Conservation (phyloP, 2,888 invertebrate species). For the Microplitis manilae region DNA sequence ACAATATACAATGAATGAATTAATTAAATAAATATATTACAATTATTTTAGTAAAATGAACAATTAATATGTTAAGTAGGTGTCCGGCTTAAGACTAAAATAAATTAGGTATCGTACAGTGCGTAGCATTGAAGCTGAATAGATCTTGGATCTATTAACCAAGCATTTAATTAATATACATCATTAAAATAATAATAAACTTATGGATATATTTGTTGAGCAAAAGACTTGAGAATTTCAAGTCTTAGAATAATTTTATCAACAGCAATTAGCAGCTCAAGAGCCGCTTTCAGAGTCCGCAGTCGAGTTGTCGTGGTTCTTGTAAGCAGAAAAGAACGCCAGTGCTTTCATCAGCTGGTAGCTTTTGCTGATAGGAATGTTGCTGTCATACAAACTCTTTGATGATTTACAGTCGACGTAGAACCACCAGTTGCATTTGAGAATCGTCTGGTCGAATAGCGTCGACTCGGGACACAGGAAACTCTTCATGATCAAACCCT, state of each 20-base stretch:
- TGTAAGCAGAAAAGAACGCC: conserved; percentile 89
- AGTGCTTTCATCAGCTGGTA: conserved; percentile 93
- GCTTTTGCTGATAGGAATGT: conserved; percentile 92
- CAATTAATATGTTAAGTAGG: not conserved
- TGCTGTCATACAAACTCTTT: conserved; percentile 86
- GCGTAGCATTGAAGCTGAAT: not conserved
- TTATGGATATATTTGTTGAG: not conserved
- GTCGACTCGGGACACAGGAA: conserved; percentile 94
- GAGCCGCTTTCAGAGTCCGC: not conserved
- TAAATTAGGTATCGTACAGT: not conserved
- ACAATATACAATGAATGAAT: not conserved
- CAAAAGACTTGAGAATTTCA: not conserved
- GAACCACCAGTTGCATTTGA: conserved; percentile 96
- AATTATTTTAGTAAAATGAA: not conserved
- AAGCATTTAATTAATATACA: not conserved
- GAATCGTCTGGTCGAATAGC: conserved; percentile 90
- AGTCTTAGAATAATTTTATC: not conserved
- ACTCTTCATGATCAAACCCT: conserved; percentile 91
- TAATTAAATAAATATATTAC: not conserved
- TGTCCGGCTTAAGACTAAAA: not conserved
- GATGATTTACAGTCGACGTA: conserved; percentile 92
- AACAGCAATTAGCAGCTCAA: not conserved
- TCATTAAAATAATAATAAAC: not conserved
- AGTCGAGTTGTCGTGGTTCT: conserved; percentile 75
- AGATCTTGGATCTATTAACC: not conserved